phyloP scores from a whole-genome alignment of 2,888 invertebrate species.

The Agonum fuliginosum region DNA sequence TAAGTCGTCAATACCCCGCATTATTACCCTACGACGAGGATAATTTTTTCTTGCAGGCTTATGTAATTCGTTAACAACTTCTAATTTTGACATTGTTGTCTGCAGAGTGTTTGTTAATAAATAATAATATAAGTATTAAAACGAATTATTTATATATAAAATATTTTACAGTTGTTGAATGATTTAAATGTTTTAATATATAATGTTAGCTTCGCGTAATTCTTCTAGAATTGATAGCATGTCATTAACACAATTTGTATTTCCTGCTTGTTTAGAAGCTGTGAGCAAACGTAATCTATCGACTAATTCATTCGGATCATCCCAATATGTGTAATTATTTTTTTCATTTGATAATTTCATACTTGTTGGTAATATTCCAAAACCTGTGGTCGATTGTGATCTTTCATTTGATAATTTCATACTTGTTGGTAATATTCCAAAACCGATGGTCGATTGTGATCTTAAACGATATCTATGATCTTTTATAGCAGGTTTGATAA shows the following conservation, averaged over 20 bases:
- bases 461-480: neutral
- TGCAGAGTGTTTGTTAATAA: neutral
- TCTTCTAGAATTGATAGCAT: conserved; percentile 4
- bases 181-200: too few relatives aligned
- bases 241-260: conserved; percentile 12
- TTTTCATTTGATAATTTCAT: conserved; percentile 8
- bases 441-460: neutral
- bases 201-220: neutral
- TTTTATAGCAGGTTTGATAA: conserved; percentile 49
- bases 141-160: neutral
- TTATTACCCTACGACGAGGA: conserved; percentile 66
- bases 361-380: neutral
- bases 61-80: conserved; percentile 67
- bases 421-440: neutral
- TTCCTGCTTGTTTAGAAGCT: neutral
- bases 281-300: conserved; percentile 43
- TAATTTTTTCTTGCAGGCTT: conserved; percentile 69
- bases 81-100: conserved; percentile 44
- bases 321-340: conserved; percentile 53
- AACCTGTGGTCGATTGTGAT: neutral
- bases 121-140: neutral
- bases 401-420: conserved; percentile 7
- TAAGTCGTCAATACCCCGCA: conserved; percentile 69
- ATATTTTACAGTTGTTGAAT: too few relatives aligned
- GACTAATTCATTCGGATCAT: conserved; percentile 55